phyloP scores from a whole-genome alignment of 2,113 vertebrate species.

The Callipepla squamata region DNA sequence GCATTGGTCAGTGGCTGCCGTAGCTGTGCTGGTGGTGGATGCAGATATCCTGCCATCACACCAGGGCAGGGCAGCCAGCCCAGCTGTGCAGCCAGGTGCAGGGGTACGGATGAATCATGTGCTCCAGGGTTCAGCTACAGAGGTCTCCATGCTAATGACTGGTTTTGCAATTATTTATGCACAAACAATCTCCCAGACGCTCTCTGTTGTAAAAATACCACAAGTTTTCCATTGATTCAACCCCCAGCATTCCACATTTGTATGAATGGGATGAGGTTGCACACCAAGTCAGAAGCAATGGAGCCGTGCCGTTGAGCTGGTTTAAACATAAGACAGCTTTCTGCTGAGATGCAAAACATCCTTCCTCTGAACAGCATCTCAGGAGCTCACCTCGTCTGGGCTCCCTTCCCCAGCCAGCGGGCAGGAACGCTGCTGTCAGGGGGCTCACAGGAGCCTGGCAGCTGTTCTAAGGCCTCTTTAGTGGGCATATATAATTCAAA shows the following conservation, averaged over 20 bases:
- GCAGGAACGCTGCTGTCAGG: not conserved
- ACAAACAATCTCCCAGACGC: not conserved
- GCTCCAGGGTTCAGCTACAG: not conserved
- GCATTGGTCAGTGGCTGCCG: rapidly evolving
- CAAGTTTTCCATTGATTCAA: not conserved
- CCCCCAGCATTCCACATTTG: not conserved
- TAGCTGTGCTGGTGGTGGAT: not conserved
- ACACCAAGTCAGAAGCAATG: not conserved
- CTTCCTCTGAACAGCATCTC: not conserved
- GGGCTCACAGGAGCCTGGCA: not conserved
- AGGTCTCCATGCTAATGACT: not conserved
- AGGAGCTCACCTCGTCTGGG: not conserved
- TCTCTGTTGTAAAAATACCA: not conserved
- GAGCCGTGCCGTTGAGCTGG: not conserved
- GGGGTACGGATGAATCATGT: not conserved
- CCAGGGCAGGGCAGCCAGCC: not conserved
- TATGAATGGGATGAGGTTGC: not conserved
- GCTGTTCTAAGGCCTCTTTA: not conserved
- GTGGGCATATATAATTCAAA: not conserved
- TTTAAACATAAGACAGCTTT: not conserved
- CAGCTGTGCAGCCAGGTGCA: not conserved
- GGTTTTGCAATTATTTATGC: slow-evolving; percentile 3
- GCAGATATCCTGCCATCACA: not conserved
- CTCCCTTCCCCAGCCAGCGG: not conserved
- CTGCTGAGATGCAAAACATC: not conserved